Percentiles rank a stretch among this genome's conserved stretches.
These are phyloP conservation scores for Mesitornis unicolor DNA, from an alignment of 2,113 vertebrate species.

Conservation along the genomic window DNA sequence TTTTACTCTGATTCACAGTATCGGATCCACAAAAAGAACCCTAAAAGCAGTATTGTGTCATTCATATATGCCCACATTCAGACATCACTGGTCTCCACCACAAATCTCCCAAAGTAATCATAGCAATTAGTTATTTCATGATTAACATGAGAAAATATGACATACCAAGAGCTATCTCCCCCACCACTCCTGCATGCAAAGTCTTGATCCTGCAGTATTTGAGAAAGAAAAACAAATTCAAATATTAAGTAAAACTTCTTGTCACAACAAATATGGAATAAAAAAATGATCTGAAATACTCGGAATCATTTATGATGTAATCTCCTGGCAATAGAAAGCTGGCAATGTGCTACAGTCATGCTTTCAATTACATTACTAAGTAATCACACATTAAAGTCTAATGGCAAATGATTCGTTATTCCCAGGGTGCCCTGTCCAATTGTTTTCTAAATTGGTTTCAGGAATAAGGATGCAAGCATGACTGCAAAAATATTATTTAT, in stretches of 20 bases:
- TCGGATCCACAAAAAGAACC: background rate
- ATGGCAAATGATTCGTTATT: conserved; percentile 72
- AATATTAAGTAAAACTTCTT: conserved; percentile 50
- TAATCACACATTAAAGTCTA: conserved; percentile 69
- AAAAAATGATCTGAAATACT: conserved; percentile 31
- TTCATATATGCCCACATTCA: background rate
- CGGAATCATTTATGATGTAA: conserved; percentile 55
- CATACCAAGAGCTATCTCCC: background rate
- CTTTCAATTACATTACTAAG: conserved; percentile 73
- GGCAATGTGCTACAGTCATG: conserved; percentile 52
- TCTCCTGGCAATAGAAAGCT: conserved; percentile 62
- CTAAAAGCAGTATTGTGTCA: background rate
- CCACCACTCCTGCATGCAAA: background rate
- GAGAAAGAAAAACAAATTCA: background rate
- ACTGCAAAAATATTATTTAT: conserved; percentile 69
- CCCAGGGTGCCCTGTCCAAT: conserved; percentile 53
- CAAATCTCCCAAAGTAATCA: background rate
- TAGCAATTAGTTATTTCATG: background rate
- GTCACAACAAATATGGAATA: conserved; percentile 33
- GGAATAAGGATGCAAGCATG: conserved; percentile 57
- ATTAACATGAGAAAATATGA: background rate
- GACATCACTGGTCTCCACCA: background rate
- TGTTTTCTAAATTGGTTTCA: conserved; percentile 73
- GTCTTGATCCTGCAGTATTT: background rate
- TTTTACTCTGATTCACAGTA: background rate